Evolutionary conservation across 2,113 vertebrate genomes (phyloP).

Genomic region (Antechinus flavipes): DNA sequence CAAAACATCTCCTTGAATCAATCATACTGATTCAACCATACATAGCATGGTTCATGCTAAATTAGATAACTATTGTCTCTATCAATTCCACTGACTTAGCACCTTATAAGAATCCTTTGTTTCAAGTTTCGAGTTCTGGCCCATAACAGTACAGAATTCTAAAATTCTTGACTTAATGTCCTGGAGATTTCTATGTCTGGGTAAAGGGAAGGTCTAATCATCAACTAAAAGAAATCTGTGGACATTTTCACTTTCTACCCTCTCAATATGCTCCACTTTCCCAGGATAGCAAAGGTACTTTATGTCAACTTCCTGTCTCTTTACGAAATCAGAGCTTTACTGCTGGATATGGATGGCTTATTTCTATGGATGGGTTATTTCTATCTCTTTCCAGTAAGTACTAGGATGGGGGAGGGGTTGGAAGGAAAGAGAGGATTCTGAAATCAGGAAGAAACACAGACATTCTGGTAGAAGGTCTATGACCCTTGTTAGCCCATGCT

Average conservation of each 20-base stretch:
- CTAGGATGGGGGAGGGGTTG: not conserved
- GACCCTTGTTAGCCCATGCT: not conserved
- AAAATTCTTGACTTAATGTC: not conserved
- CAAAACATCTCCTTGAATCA: no score
- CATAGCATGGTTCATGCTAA: no score
- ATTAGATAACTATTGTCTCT: no score
- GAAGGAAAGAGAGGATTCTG: not conserved
- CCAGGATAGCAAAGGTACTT: not conserved
- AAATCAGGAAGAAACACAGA: not conserved
- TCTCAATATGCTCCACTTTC: not conserved
- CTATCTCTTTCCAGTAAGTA: not conserved
- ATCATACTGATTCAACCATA: no score
- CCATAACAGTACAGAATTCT: not conserved
- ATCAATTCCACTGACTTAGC: no score
- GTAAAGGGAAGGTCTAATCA: not conserved
- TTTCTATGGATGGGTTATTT: not conserved
- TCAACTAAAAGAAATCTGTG: not conserved
- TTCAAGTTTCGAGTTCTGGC: no score
- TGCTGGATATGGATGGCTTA: not conserved
- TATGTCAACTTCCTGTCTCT: not conserved
- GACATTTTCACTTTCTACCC: not conserved
- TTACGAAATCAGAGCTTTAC: not conserved
- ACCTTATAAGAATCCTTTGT: no score
- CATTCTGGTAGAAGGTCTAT: not conserved
- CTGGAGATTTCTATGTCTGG: not conserved